Evolutionary conservation across 2,113 vertebrate genomes (phyloP), one percentile per base, ranked within the genome.

Genomic region (Odobenus rosmarus): DNA sequence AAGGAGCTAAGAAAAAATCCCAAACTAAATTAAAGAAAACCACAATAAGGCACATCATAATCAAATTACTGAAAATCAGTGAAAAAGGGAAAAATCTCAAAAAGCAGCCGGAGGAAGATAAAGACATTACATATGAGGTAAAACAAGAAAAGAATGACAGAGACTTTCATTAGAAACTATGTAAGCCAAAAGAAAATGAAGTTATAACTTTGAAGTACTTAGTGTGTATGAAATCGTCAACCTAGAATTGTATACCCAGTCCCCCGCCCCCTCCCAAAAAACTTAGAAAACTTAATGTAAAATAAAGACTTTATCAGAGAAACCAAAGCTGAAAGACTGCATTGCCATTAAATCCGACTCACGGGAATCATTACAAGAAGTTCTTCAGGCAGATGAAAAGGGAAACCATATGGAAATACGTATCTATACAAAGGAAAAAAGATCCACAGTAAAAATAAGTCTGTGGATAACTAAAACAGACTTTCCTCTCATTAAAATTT

Each of bases 11-110:
- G 23, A 36, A 92, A 69, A 49, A 91, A 55, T 14, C 13, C 39
- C n/a, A 86, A 93, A 55, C 31, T 42, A 93, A 84, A n/a, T 59
- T n/a, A 83, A 90, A 88, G 59, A 83, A 92, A 94, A 90, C 36
- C 18, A 36, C 49, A 79, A 82, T 1, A 90, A 90, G 39, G 10
- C 19, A 7, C 11, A 85, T 55, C 49, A 39, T 51, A 79, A 33
- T 57, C 61, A 79, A 59, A 77, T 19, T 82, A 59, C 28, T 76
- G 10, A 51, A 55, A 95, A 92, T 4, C 24, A 72, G 13, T 36
- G 7, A 67, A 46, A 76, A 76, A n/a, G 16, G 91, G 55, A 85
- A 90, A 90, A 87, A 87, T 64, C 51, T 42, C 51, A 88, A 62
- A 85, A 69, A 53, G 83, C 64, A 82, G 92, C 42, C 31, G 79